Percentiles rank a stretch among this genome's conserved stretches.
Conservation (phyloP, 2,797 vertebrate species). For the Peromyscus aztecus region DNA sequence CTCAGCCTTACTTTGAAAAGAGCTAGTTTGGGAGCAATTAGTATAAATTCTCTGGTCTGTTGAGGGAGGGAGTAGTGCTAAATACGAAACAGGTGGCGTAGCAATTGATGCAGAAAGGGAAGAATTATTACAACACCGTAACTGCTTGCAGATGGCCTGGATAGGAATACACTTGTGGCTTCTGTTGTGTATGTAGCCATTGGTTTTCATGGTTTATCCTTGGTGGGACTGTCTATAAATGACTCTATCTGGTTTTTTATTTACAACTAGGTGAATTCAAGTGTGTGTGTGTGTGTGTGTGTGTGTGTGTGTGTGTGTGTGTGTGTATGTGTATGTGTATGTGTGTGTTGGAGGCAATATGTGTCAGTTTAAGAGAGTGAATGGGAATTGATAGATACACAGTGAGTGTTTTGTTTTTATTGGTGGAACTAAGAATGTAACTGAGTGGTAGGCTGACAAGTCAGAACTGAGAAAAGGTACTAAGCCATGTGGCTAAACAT, state of each 20-base stretch:
- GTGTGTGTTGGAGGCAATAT: neutral
- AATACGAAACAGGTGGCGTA: conserved; percentile 65
- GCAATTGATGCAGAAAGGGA: neutral
- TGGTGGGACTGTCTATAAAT: conserved; percentile 20
- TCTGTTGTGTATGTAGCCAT: neutral
- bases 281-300: neutral
- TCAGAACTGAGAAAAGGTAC: too few species aligned
- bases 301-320: neutral
- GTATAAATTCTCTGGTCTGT: conserved; percentile 11
- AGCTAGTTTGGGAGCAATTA: neutral
- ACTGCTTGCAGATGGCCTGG: conserved; percentile 54
- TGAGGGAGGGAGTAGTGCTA: neutral
- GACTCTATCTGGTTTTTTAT: conserved; percentile 54
- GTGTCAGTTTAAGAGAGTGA: neutral
- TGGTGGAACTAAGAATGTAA: neutral
- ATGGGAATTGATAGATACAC: neutral
- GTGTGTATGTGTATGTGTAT: too few species aligned
- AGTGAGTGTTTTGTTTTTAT: conserved; percentile 2
- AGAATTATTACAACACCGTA: conserved; percentile 28
- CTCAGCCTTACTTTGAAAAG: conserved; percentile 42
- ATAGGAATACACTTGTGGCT: neutral
- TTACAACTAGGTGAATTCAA: conserved; percentile 34
- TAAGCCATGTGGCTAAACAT: too few species aligned
- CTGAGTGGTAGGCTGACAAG: neutral
- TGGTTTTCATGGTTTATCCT: neutral